Conservation (phyloP, 1,140 invertebrate species). For the Asbolus verrucosus region DNA sequence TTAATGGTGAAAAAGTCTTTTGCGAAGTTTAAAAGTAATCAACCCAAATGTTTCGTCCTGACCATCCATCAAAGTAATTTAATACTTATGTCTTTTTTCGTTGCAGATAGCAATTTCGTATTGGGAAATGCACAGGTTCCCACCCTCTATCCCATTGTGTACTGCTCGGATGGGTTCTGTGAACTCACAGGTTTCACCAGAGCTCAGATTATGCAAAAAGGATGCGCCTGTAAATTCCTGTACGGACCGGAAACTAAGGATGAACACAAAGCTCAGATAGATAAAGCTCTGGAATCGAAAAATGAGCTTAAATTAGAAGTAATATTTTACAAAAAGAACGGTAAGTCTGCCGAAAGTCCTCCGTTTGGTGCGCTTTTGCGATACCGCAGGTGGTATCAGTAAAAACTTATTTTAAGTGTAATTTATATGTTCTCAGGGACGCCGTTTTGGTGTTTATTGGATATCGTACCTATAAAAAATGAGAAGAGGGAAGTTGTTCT, state of each 20-base stretch:
- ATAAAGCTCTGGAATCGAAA: slow-evolving; percentile 89
- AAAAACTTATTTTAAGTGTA: background rate
- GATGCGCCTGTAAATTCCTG: slow-evolving; percentile 95
- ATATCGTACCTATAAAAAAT: slow-evolving; percentile 99
- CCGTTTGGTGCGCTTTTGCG: too few relatives aligned
- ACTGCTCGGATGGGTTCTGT: slow-evolving; percentile 98
- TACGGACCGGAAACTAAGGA: slow-evolving; percentile 92
- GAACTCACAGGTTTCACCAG: slow-evolving; percentile 94
- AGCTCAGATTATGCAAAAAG: slow-evolving; percentile 97
- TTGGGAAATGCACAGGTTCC: slow-evolving; percentile 96
- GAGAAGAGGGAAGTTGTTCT: slow-evolving; percentile 97
- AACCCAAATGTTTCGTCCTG: background rate
- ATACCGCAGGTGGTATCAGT: background rate
- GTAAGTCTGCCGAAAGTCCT: slow-evolving; percentile 70
- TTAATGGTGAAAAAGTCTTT: too few relatives aligned
- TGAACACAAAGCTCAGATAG: slow-evolving; percentile 89
- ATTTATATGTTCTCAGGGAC: slow-evolving; percentile 73
- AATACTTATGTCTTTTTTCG: slow-evolving; percentile 40
- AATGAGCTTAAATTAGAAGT: slow-evolving; percentile 94
- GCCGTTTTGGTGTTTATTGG: slow-evolving; percentile 95
- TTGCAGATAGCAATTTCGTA: slow-evolving; percentile 97
- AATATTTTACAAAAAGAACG: slow-evolving; percentile 94
- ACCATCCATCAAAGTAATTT: background rate
- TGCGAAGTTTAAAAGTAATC: too few relatives aligned
- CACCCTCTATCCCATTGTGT: slow-evolving; percentile 91